phyloP scores from a whole-genome alignment of 2,888 invertebrate species.

The Conus canariensis region DNA sequence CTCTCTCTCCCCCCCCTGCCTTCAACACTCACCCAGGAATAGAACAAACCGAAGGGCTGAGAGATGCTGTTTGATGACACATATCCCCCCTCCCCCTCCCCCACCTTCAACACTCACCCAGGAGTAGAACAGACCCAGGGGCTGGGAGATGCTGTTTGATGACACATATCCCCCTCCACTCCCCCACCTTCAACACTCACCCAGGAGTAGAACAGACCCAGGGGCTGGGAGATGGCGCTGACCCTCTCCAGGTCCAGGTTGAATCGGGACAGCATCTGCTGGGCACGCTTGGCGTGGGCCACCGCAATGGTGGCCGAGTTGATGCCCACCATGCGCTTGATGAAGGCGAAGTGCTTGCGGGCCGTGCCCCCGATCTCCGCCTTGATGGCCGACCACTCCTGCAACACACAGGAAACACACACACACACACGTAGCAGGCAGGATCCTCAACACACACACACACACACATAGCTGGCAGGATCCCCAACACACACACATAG shows the following conservation, averaged over 20 bases:
- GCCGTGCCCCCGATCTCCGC: neutral
- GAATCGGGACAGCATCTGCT: neutral
- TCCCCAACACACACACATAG: neutral
- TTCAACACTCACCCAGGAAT: neutral
- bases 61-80: no score
- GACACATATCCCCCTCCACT: no score
- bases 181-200: neutral
- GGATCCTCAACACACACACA: neutral
- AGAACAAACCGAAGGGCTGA: no score
- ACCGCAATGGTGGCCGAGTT: neutral
- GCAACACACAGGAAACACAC: neutral
- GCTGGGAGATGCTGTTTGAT: neutral
- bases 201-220: slow-evolving; percentile 25
- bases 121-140: neutral
- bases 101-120: neutral
- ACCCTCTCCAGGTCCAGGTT: slow-evolving; percentile 27
- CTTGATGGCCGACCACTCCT: slow-evolving; percentile 23
- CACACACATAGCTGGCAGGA: neutral
- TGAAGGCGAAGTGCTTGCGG: slow-evolving; percentile 26
- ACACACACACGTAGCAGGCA: neutral
- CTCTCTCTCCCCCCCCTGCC: no score
- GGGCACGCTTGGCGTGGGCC: neutral
- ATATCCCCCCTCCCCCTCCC: neutral
- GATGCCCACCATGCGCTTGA: slow-evolving; percentile 2
- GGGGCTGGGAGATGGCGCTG: neutral